These are phyloP conservation scores for Xanthostigma xanthostigma DNA, from an alignment of 2,888 invertebrate genomes.

Conservation along the genomic window DNA sequence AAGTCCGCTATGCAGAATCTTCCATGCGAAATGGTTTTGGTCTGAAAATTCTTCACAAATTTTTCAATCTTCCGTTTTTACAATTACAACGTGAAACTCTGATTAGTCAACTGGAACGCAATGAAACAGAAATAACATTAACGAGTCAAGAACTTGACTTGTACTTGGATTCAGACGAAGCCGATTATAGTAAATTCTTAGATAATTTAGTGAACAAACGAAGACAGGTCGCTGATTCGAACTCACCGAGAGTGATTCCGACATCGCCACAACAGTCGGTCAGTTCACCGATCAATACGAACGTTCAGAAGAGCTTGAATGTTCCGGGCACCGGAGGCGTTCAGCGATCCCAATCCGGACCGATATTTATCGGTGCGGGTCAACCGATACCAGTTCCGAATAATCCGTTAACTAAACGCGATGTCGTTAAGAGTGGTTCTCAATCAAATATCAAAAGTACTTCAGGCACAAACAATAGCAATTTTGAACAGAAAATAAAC, in stretches of 20 bases:
- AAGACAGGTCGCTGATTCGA: constrained; percentile 52
- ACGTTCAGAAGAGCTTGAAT: constrained; percentile 16
- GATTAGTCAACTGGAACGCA: constrained; percentile 68
- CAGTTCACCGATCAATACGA: background rate
- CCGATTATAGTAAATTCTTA: constrained; percentile 57
- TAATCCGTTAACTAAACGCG: constrained; percentile 7
- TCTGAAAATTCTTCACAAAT: constrained; percentile 79
- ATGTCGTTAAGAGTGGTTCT: background rate
- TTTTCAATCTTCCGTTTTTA: constrained; percentile 87
- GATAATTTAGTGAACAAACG: constrained; percentile 61
- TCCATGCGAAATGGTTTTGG: constrained; percentile 96
- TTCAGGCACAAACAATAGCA: constrained; percentile 4
- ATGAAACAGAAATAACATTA: constrained; percentile 63
- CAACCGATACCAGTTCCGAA: constrained; percentile 28
- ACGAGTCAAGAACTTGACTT: constrained; percentile 61
- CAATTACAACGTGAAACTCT: constrained; percentile 76
- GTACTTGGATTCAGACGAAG: constrained; percentile 61
- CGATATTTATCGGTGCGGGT: constrained; percentile 28
- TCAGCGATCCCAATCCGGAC: constrained; percentile 27
- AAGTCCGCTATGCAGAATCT: constrained; percentile 76
- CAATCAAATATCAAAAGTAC: constrained; percentile 9
- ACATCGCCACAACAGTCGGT: background rate
- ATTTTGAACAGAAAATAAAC: background rate
- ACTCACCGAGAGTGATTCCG: constrained; percentile 27
- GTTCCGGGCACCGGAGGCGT: constrained; percentile 25